Evolutionary conservation across 2,888 invertebrate genomes (phyloP).

Genomic region (Pteria penguin): DNA sequence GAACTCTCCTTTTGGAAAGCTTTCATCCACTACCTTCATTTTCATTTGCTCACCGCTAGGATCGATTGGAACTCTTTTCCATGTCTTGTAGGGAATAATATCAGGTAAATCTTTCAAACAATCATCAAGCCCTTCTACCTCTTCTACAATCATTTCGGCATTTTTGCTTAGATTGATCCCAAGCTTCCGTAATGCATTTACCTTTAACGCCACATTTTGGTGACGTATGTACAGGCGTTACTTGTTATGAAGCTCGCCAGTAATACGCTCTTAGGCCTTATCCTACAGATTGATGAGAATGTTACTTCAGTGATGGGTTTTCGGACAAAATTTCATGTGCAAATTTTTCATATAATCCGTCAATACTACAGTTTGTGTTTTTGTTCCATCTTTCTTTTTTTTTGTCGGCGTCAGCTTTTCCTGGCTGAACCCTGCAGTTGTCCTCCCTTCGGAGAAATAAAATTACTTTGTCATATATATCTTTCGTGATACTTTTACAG

Average conservation of each 20-base stretch:
- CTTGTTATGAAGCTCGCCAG: slow-evolving; percentile 31
- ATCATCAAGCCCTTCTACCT: not conserved
- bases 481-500: not conserved
- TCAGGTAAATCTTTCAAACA: not conserved
- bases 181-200: slow-evolving; percentile 35
- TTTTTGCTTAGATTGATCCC: slow-evolving; percentile 41
- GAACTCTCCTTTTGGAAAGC: slow-evolving; percentile 6
- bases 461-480: not conserved
- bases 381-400: not conserved
- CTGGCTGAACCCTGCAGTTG: slow-evolving; percentile 26
- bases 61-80: slow-evolving; percentile 36
- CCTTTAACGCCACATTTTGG: slow-evolving; percentile 49
- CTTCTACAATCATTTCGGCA: slow-evolving; percentile 39
- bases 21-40: slow-evolving; percentile 46
- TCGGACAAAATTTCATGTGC: slow-evolving; percentile 37
- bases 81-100: slow-evolving; percentile 25
- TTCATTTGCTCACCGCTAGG: slow-evolving; percentile 39
- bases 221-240: slow-evolving; percentile 42
- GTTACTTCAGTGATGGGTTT: slow-evolving; percentile 40
- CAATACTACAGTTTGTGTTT: slow-evolving; percentile 33
- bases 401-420: slow-evolving; percentile 20
- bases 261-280: slow-evolving; percentile 35
- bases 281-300: slow-evolving; percentile 38
- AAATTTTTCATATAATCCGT: slow-evolving; percentile 47
- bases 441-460: slow-evolving; percentile 25